Evolutionary conservation across 2,113 vertebrate genomes (phyloP), one percentile per base, ranked within the genome.

Genomic region (Serinus canaria): DNA sequence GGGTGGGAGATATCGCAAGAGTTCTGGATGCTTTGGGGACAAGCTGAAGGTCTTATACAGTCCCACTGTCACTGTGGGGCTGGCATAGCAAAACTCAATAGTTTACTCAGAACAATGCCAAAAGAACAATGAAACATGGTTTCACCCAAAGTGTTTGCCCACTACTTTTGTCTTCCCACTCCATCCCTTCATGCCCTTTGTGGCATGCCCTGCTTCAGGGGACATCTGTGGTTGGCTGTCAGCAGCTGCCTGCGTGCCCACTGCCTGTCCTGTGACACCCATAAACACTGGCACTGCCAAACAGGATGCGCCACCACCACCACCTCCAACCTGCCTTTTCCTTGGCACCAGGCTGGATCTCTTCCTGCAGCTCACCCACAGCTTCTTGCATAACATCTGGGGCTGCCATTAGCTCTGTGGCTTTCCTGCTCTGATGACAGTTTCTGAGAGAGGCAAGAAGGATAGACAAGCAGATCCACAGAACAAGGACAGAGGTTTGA

Each of bases 221-320:
- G 35, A 43, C 16, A 33, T 18, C 23, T 5, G 5, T 1, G 7
- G 1, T 20, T 41, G 19, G 41, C 67, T 77, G 53, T 20, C 35
- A 49, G 64, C 55, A 56, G 55, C 59, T 84, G 28, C 39, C n/a
- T 5, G 4, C 8, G 43, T 41, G 49, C 22, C 49, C 53, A 4
- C 17, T 79, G 66, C 58, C 69, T 35, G 24, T 28, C 31, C 44
- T 12, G 8, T 4, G 24, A 21, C 5, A 4, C 18, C 22, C 5
- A 3, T 12, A 6, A 15, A 28, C 35, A 5, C 4, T 31, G 53
- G 8, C 2, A 1, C 46, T 62, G 58, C n/a, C 74, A 58, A 67
- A 35, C 0, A 1, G 15, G 22, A 23, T 31, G 33, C 24, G 47
- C 20, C 55, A 28, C 10, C 55, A 28, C 10, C 6, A 1, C 22